phyloP scores from a whole-genome alignment of 1,140 invertebrate genomes.

The Lepidurus couesii region DNA sequence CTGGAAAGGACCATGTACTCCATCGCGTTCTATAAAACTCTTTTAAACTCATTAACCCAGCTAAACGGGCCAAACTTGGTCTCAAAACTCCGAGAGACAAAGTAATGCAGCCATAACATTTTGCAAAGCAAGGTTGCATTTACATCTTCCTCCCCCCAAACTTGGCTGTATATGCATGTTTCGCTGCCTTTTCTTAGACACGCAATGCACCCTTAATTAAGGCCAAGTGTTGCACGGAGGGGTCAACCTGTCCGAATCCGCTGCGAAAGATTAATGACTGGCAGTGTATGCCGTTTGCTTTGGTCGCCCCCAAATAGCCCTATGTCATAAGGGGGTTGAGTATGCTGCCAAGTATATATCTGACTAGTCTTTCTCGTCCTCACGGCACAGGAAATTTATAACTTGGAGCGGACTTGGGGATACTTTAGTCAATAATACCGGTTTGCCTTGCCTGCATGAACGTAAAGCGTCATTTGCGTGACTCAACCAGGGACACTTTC shows the following conservation, averaged over 20 bases:
- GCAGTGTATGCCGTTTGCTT: slow-evolving; percentile 9
- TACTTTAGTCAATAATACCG: background rate
- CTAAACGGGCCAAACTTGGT: background rate
- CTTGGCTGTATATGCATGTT: slow-evolving; percentile 8
- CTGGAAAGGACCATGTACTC: background rate
- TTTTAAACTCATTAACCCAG: slow-evolving; percentile 16
- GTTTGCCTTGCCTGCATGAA: background rate
- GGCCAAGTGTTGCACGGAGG: slow-evolving; percentile 7
- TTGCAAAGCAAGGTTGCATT: background rate
- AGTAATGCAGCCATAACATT: background rate
- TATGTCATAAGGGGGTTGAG: background rate
- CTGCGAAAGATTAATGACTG: slow-evolving; percentile 7
- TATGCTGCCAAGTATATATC: slow-evolving; percentile 13
- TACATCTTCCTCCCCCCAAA: background rate
- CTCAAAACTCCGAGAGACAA: background rate
- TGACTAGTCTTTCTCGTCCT: slow-evolving; percentile 9
- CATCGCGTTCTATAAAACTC: background rate
- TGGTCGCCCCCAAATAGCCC: slow-evolving; percentile 11
- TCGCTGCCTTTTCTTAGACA: slow-evolving; percentile 6
- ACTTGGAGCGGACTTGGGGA: background rate
- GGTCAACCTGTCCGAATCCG: slow-evolving; percentile 17
- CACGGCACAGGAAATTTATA: slow-evolving; percentile 11
- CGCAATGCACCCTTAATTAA: slow-evolving; percentile 22
- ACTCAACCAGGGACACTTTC: background rate
- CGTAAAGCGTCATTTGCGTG: background rate